These are phyloP conservation scores for Notarius lentiginosus DNA, from an alignment of 2,113 vertebrate species.

Conservation along the genomic window DNA sequence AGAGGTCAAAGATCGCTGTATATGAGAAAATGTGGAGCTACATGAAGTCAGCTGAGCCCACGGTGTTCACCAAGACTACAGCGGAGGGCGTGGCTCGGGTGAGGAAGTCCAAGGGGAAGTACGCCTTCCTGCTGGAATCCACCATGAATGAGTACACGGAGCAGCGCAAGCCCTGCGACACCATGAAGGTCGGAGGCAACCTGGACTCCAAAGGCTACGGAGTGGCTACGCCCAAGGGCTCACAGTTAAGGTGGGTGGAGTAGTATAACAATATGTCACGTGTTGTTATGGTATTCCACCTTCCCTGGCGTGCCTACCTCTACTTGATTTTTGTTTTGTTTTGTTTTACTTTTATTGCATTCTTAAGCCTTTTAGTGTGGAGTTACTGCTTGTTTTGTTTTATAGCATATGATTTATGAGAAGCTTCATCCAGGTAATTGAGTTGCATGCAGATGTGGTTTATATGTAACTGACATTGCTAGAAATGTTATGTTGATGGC, in stretches of 20 bases:
- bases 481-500: constrained; percentile 29
- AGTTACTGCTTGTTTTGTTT: constrained; percentile 51
- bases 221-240: constrained; percentile 98
- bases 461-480: constrained; percentile 32
- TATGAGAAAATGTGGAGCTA: constrained; percentile 99
- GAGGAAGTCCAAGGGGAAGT: constrained; percentile 98
- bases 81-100: constrained; percentile 94
- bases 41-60: constrained; percentile 98
- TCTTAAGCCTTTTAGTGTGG: constrained; percentile 68
- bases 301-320: constrained; percentile 95
- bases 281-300: constrained; percentile 99
- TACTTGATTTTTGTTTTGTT: constrained; percentile 30
- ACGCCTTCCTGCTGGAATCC: constrained; percentile 98
- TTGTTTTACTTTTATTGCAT: constrained; percentile 25
- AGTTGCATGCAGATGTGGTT: constrained; percentile 44
- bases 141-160: constrained; percentile 99
- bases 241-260: constrained; percentile 99
- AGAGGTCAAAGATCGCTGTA: constrained; percentile 99
- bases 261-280: constrained; percentile 99
- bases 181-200: constrained; percentile 99
- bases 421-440: constrained; percentile 37
- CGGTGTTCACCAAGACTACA: constrained; percentile 97
- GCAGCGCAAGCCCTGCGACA: constrained; percentile 98
- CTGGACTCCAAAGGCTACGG: constrained; percentile 99
- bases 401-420: constrained; percentile 41